These are phyloP conservation scores for Synanceia verrucosa DNA, from an alignment of 2,797 vertebrate species.

Conservation along the genomic window DNA sequence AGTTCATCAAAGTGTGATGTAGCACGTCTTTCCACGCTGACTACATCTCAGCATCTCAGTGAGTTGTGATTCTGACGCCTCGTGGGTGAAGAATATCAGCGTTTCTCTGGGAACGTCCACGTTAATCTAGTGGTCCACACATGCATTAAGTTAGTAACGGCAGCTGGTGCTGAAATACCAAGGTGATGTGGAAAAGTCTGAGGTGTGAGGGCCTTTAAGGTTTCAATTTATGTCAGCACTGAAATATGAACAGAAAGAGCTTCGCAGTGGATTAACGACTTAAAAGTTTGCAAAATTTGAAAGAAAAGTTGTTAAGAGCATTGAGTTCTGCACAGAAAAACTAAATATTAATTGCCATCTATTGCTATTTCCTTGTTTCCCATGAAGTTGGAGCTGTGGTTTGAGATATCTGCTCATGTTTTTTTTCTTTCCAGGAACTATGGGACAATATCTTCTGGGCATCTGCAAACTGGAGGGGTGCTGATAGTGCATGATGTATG, in stretches of 20 bases:
- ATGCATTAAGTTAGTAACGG: conserved; percentile 46
- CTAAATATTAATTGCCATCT: background rate
- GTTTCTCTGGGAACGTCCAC: conserved; percentile 53
- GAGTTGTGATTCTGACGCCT: conserved; percentile 40
- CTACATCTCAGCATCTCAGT: background rate
- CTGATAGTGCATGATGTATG: conserved; percentile 38
- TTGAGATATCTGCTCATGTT: background rate
- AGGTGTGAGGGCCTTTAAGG: conserved; percentile 31
- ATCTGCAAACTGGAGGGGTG: background rate
- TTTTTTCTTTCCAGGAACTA: conserved; percentile 43
- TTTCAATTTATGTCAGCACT: conserved; percentile 22
- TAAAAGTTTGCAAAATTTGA: background rate
- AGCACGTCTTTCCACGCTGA: background rate
- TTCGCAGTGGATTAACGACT: background rate
- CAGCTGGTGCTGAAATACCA: background rate
- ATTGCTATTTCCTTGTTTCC: background rate
- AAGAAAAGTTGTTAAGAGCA: no score
- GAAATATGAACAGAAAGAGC: conserved; percentile 2
- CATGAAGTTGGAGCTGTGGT: conserved; percentile 2
- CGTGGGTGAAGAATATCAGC: conserved; percentile 58
- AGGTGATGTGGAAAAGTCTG: conserved; percentile 43
- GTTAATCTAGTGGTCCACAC: conserved; percentile 62
- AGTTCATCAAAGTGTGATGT: background rate
- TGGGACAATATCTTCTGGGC: conserved; percentile 13
- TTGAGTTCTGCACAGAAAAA: accelerated